Evolutionary conservation across 1,140 invertebrate species (phyloP).

Genomic region (Penaeus chinensis): DNA sequence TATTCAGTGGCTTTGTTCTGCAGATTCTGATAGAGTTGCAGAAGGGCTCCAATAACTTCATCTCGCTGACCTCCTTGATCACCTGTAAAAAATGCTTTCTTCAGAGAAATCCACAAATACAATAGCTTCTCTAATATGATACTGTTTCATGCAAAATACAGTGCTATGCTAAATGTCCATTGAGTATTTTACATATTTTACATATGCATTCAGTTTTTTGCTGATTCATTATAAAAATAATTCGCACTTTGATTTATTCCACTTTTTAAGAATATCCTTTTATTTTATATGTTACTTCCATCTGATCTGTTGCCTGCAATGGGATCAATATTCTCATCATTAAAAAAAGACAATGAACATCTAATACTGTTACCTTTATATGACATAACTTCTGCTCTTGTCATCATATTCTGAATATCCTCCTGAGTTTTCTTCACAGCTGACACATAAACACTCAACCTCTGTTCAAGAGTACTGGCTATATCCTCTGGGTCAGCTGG

Average conservation of each 20-base stretch:
- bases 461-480: conserved; percentile 74
- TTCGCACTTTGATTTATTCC: too few relatives aligned
- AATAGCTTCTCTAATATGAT: conserved; percentile 7
- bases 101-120: conserved; percentile 64
- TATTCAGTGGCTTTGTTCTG: conserved; percentile 79
- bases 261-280: too few relatives aligned
- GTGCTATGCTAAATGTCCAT: too few relatives aligned
- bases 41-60: conserved; percentile 74
- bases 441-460: conserved; percentile 74
- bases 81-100: conserved; percentile 65
- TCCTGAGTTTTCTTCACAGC: conserved; percentile 76
- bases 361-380: conserved; percentile 38
- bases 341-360: background rate
- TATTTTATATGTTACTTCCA: too few relatives aligned
- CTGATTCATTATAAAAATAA: too few relatives aligned
- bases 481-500: conserved; percentile 74
- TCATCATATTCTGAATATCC: conserved; percentile 79
- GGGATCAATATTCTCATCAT: too few relatives aligned
- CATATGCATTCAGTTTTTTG: too few relatives aligned
- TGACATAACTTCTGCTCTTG: conserved; percentile 73
- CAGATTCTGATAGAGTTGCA: conserved; percentile 77
- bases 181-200: too few relatives aligned
- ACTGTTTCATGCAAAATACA: too few relatives aligned
- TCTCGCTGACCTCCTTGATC: conserved; percentile 70
- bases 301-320: too few relatives aligned